Conservation (phyloP, 1,140 invertebrate species). For the Potamilus streckersoni region DNA sequence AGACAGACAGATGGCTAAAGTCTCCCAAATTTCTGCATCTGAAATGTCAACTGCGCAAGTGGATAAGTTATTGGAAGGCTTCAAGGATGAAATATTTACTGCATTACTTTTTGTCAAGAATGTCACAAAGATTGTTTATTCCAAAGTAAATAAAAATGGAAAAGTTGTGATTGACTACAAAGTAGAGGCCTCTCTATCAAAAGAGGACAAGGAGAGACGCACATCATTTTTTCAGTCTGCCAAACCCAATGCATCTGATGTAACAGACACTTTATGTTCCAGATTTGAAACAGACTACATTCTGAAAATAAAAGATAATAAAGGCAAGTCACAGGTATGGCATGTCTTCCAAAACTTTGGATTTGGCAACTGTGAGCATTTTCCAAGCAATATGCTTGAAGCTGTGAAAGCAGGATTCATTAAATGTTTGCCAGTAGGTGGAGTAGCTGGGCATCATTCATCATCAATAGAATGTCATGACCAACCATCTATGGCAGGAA, state of each 20-base stretch:
- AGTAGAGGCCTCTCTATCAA: constrained; percentile 14
- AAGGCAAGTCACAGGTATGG: constrained; percentile 26
- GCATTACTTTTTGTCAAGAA: constrained; percentile 55
- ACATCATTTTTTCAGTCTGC: neutral
- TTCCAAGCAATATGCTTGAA: neutral
- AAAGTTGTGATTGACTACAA: constrained; percentile 24
- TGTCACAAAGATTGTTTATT: constrained; percentile 43
- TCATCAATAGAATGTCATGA: no score
- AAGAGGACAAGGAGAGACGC: neutral
- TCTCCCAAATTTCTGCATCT: no score
- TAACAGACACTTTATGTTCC: neutral
- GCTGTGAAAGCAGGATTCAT: constrained; percentile 13
- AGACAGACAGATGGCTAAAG: neutral
- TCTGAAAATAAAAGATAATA: constrained; percentile 28
- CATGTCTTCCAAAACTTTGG: constrained; percentile 48
- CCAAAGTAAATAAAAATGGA: constrained; percentile 32
- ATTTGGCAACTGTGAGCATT: constrained; percentile 19
- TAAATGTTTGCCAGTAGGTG: constrained; percentile 49
- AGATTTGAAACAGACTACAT: constrained; percentile 15
- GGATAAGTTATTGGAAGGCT: constrained; percentile 35
- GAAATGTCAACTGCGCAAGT: constrained; percentile 10
- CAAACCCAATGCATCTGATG: no score
- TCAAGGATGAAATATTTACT: constrained; percentile 49
- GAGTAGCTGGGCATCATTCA: constrained; percentile 42
- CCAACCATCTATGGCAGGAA: neutral